A percentile compares a stretch with the other conserved stretches of the same genome.
Conservation (phyloP, 2,113 vertebrate genomes). For the Hiodon alosoides region DNA sequence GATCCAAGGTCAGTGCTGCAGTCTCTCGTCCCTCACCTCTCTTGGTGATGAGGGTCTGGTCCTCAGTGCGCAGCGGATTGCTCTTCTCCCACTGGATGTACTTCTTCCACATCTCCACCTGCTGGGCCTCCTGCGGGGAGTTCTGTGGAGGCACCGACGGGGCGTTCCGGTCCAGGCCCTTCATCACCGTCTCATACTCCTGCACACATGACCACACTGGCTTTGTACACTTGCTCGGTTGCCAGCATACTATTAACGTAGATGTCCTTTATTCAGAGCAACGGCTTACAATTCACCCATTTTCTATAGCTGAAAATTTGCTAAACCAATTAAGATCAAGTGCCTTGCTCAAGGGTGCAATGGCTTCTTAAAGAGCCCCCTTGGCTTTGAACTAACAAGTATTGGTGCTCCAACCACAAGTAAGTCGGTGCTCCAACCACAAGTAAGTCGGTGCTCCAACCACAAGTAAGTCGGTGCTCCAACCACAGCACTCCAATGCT, state of each 20-base stretch:
- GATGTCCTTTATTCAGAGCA: too few relatives aligned
- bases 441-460: too few relatives aligned
- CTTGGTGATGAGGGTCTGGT: slow-evolving; percentile 97
- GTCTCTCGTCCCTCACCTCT: slow-evolving; percentile 67
- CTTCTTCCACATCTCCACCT: slow-evolving; percentile 99
- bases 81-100: slow-evolving; percentile 99
- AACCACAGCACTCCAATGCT: too few relatives aligned
- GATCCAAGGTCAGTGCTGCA: neutral
- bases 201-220: slow-evolving; percentile 43
- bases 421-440: too few relatives aligned
- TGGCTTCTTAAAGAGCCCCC: too few relatives aligned
- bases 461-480: too few relatives aligned
- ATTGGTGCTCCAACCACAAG: too few relatives aligned
- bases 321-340: too few relatives aligned
- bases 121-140: slow-evolving; percentile 93
- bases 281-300: too few relatives aligned
- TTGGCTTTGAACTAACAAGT: too few relatives aligned
- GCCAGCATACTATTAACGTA: neutral
- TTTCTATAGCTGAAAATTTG: too few relatives aligned
- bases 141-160: slow-evolving; percentile 96
- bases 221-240: neutral
- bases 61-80: slow-evolving; percentile 93
- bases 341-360: too few relatives aligned
- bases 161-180: slow-evolving; percentile 93
- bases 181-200: slow-evolving; percentile 99